phyloP scores from a whole-genome alignment of 2,113 vertebrate genomes.

The Phrynosoma blainvillii region DNA sequence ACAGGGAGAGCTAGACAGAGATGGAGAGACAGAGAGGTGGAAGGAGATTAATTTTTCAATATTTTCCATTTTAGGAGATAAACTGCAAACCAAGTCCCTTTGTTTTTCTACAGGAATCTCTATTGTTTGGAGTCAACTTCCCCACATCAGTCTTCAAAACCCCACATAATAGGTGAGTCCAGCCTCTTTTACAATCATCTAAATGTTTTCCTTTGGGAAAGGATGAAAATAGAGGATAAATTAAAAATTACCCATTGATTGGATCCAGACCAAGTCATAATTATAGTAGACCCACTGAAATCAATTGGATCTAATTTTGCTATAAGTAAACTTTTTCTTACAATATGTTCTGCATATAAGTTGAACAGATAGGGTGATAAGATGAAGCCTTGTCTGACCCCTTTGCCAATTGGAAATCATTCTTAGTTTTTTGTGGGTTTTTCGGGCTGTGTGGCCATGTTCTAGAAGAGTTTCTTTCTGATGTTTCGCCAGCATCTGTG shows the following conservation, averaged over 20 bases:
- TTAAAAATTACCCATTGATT: not conserved
- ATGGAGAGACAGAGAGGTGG: not conserved
- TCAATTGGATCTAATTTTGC: not conserved
- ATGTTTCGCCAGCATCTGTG: no score
- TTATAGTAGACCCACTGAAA: not conserved
- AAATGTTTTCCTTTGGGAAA: not conserved
- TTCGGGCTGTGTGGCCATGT: no score
- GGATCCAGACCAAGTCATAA: not conserved
- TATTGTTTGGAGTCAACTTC: not conserved
- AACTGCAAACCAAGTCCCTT: not conserved
- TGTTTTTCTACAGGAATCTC: not conserved
- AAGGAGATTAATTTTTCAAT: slow-evolving; percentile 33
- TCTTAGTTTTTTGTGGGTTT: no score
- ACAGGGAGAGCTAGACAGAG: not conserved
- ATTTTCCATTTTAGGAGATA: slow-evolving; percentile 25
- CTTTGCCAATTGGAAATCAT: no score
- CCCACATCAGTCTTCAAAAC: not conserved
- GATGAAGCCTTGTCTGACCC: no score
- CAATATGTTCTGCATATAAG: no score
- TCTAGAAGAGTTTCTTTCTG: no score
- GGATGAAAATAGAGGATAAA: not conserved
- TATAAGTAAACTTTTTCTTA: not conserved
- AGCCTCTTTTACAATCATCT: not conserved
- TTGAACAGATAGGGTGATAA: no score
- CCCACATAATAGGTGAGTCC: not conserved